Conservation (phyloP, 2,113 vertebrate species). For the Electrona antarctica region DNA sequence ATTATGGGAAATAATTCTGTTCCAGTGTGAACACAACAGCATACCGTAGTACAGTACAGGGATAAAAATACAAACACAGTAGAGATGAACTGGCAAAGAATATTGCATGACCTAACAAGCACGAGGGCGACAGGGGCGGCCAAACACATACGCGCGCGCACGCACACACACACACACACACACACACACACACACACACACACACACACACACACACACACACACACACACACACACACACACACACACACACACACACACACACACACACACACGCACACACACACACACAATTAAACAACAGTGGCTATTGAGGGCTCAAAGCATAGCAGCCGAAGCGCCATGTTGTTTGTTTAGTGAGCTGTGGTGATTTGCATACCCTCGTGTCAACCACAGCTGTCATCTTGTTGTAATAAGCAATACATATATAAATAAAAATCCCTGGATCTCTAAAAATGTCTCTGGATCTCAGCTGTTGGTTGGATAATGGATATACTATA, state of each 20-base stretch:
- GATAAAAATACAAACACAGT: no score
- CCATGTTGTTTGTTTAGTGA: not conserved
- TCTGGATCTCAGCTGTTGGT: no score
- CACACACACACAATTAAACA: constrained; percentile 20
- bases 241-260: no score
- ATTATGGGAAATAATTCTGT: no score
- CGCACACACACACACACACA: not conserved
- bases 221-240: not conserved
- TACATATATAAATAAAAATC: not conserved
- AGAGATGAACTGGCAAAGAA: no score
- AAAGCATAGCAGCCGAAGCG: not conserved
- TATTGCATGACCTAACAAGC: constrained; percentile 44
- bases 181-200: constrained; percentile 4
- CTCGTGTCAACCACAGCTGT: not conserved
- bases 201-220: constrained; percentile 23
- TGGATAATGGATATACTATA: no score
- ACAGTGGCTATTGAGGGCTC: constrained; percentile 35
- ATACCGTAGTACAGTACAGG: no score
- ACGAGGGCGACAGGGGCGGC: constrained; percentile 33
- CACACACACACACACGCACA: constrained; percentile 14
- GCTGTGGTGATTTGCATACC: not conserved
- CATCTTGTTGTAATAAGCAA: no score
- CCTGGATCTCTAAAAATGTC: no score
- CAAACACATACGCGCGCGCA: no score
- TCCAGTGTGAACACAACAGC: no score